Conservation (phyloP, 2,113 vertebrate genomes). For the Marmota flaviventris region DNA sequence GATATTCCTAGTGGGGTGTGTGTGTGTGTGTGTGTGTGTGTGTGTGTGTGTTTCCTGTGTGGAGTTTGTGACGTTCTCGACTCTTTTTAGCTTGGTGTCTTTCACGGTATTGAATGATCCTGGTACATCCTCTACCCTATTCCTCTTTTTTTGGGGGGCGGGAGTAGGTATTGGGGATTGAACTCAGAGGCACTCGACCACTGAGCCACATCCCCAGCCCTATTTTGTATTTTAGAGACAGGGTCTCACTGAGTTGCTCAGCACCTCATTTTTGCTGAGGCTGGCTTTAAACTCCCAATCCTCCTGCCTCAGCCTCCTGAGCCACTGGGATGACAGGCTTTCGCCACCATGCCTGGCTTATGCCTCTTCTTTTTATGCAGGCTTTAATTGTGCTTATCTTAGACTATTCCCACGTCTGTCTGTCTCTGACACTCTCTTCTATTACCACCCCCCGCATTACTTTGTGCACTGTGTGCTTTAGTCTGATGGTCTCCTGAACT, state of each 20-base stretch:
- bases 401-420: not conserved
- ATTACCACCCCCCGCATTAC: not conserved
- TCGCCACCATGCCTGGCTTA: rapidly evolving
- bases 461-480: not conserved
- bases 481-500: not conserved
- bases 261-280: too few relatives aligned
- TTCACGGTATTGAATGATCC: not conserved
- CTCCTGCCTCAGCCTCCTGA: too few relatives aligned
- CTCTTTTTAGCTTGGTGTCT: not conserved
- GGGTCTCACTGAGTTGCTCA: too few relatives aligned
- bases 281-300: too few relatives aligned
- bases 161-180: too few relatives aligned
- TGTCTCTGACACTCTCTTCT: not conserved
- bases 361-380: not conserved
- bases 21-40: not conserved
- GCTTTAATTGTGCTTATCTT: not conserved
- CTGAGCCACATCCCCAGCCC: too few relatives aligned
- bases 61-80: not conserved
- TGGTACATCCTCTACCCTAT: too few relatives aligned
- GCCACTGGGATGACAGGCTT: too few relatives aligned
- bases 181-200: too few relatives aligned
- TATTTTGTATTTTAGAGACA: too few relatives aligned
- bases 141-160: too few relatives aligned
- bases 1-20: not conserved
- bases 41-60: not conserved